Conservation (phyloP, 37 sponge, comb jelly and placozoan genomes). For the Petrosia ficiformis region DNA sequence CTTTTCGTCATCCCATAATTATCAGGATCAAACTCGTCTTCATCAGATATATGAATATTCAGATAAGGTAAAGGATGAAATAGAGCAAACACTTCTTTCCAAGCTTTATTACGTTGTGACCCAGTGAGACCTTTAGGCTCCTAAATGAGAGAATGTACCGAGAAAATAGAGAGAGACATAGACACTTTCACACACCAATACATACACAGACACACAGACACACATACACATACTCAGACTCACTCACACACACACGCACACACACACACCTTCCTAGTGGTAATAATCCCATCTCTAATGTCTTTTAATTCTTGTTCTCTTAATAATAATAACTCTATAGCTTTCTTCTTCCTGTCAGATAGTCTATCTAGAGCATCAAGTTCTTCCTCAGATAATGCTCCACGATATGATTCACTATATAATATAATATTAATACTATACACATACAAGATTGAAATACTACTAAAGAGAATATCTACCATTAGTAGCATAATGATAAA, state of each 20-base stretch:
- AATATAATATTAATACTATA: background rate
- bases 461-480: background rate
- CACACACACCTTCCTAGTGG: too few relatives aligned
- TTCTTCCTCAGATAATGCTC: conserved; percentile 61
- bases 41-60: conserved; percentile 13
- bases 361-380: conserved; percentile 29
- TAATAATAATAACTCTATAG: conserved; percentile 7
- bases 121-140: conserved; percentile 6
- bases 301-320: conserved; percentile 46
- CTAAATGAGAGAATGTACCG: background rate
- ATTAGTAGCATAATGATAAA: too few relatives aligned
- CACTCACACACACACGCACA: too few relatives aligned
- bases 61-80: conserved; percentile 17
- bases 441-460: background rate
- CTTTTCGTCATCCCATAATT: conserved; percentile 7
- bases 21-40: conserved; percentile 61
- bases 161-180: background rate
- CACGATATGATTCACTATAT: conserved; percentile 45
- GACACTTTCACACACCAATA: background rate
- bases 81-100: conserved; percentile 29
- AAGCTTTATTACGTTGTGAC: conserved; percentile 26
- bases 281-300: conserved; percentile 20
- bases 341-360: conserved; percentile 29
- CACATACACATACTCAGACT: too few relatives aligned
- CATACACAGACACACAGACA: conserved; percentile 8